These are phyloP conservation scores for Allygus modestus DNA, from an alignment of 2,888 invertebrate species.

Conservation along the genomic window DNA sequence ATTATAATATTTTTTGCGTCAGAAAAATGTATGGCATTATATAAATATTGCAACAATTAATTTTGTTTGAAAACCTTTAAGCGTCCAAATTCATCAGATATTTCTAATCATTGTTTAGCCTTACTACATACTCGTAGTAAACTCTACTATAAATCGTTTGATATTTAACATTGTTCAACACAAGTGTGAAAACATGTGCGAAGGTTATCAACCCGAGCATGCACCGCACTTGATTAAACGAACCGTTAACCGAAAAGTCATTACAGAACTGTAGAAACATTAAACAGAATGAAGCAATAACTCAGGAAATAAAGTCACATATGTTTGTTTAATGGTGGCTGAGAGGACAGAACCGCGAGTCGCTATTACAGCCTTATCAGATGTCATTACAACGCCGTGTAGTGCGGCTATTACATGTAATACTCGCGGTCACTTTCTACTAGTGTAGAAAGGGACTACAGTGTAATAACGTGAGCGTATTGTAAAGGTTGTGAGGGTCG, in stretches of 20 bases:
- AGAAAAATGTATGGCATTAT: too few species aligned
- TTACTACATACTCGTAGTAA: too few species aligned
- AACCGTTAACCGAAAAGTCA: conserved; percentile 23
- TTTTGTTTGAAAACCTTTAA: too few species aligned
- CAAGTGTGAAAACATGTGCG: not conserved
- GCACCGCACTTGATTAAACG: not conserved
- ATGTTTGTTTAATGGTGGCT: conserved; percentile 20
- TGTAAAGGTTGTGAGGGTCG: too few species aligned
- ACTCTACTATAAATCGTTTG: too few species aligned
- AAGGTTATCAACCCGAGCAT: not conserved
- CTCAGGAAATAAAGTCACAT: conserved; percentile 33
- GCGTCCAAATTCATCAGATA: too few species aligned
- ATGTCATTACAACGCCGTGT: conserved; percentile 4
- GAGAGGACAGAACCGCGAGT: not conserved
- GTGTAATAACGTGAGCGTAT: not conserved
- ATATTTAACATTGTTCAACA: not conserved
- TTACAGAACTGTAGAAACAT: not conserved
- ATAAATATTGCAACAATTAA: too few species aligned
- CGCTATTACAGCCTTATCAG: conserved; percentile 18
- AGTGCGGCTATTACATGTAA: conserved; percentile 9
- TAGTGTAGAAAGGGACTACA: not conserved
- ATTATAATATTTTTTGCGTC: too few species aligned
- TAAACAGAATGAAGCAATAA: conserved; percentile 28
- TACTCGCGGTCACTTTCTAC: not conserved
- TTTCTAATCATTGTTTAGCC: too few species aligned